Base-by-base conservation (phyloP, 2,113 vertebrate genomes). In the Ariopsis seemanni region DNA sequence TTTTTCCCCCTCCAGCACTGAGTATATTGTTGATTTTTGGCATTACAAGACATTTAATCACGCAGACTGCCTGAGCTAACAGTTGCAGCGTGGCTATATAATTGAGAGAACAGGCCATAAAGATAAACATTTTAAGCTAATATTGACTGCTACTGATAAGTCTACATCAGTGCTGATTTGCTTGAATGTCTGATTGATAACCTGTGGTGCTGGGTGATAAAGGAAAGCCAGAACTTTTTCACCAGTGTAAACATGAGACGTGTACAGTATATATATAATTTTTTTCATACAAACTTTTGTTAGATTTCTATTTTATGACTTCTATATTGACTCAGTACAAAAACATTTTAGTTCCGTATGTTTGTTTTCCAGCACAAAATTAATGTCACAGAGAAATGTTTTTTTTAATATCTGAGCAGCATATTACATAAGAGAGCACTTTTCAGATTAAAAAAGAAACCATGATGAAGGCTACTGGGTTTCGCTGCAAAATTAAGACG, bases 61-160 rank as follows among this genome's bases (percentile, higher is more conserved):
- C 34, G 7, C 67, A 4, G 25, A 11, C 18, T 14, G 55, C 77
- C 53, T 82, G 15, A 60, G 55, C 34, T 52, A 83, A 74, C 67
- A 87, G 27, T 60, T 27, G 10, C 7, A 4, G 30, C 0, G 55
- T 63, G 69, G n/a, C 14, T 63, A 42, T 77, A 67, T 77, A 25
- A 77, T 55, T 14, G 7, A 78, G 71, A 84, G 67, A 78, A 79
- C 60, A 78, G 60, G 30, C 72, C 60, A 75, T 69, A 88, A 84
- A 88, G 86, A 78, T 78, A 84, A 88, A 50, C 27, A 67, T 11
- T 84, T 55, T 14, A 69, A 63, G 30, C 27, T 78, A 88, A 88
- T 84, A 84, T 88, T 88, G 81, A 88, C 60, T n/a, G 55, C 62
- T 18, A n/a, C 81, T 87, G 86, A 83, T 83, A 67, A 42, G 48